These are phyloP conservation scores for Lagorchestes hirsutus DNA, from an alignment of 2,797 vertebrate species.

Conservation along the genomic window DNA sequence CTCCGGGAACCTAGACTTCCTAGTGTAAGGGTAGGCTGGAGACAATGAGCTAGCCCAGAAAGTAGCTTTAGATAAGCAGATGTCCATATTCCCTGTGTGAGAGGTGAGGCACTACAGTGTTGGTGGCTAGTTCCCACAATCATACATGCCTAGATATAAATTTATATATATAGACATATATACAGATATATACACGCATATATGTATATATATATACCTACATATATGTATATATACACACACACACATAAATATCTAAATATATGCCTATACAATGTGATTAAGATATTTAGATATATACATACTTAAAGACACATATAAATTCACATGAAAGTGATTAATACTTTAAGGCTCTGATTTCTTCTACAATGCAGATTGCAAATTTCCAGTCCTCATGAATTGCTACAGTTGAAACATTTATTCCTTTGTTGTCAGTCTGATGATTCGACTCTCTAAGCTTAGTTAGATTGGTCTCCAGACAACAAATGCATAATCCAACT, in stretches of 20 bases:
- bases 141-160: background rate
- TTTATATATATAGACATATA: background rate
- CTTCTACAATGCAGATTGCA: background rate
- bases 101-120: too few species aligned
- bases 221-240: background rate
- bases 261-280: background rate
- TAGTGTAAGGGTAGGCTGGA: background rate
- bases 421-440: background rate
- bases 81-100: too few species aligned
- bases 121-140: too few species aligned
- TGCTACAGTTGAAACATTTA: background rate
- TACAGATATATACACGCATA: background rate
- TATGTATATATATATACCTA: background rate
- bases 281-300: background rate
- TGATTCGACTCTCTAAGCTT: too few species aligned
- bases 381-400: background rate
- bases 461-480: too few species aligned
- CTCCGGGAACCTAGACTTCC: background rate
- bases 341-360: background rate
- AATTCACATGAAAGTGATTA: background rate
- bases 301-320: background rate
- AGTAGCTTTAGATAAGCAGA: background rate
- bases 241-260: constrained; percentile 3
- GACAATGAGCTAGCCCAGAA: background rate
- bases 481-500: too few species aligned